Base-by-base conservation (phyloP, 2,797 vertebrate genomes). In the Cercopithecus hamlyni region DNA sequence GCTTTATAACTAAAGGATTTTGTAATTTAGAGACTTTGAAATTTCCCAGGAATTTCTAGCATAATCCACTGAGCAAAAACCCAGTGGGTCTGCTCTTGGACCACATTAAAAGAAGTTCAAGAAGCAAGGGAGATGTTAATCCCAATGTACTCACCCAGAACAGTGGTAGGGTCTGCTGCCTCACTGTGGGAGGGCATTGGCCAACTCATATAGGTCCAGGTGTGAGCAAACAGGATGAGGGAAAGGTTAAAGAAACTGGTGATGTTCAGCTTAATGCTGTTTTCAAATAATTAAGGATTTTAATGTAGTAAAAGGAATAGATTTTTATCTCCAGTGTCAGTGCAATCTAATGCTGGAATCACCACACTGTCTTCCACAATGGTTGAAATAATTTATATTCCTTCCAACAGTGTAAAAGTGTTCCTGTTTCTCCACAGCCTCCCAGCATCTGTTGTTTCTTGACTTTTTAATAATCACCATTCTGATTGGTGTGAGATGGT, bases 181-280 rank as follows among this genome's bases (percentile, higher is more conserved):
- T 11, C 1, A 5, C 33, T n/a, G 26, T 48, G 22, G 10, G 6
- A 41, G 17, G 22, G n/a, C 1, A 0, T 1, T 27, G 15, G 30
- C 20, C 39, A 39, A 58, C 30, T 0, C 10, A 9, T 19, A 4
- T 0, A 7, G 2, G 7, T 17, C n/a, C 11, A 1, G 0, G 2
- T 27, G 6, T 4, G 13, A 55, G 50, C 67, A 15, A 0, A 4
- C 36, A 4, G 1, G 20, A 10, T 10, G 15, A 7, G 27, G 64
- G 27, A n/a, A 84, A 79, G n/a, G 11, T n/a, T 43, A 1, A 45
- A 24, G 43, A 2, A 19, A 67, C 22, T 10, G 30, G 13, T 4
- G 7, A 19, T 0, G 4, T 22, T 52, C 57, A 12, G 9, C 43
- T 77, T 7, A 13, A 41, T 15, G 36, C 61, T 58, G 12, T 70